Base-by-base conservation (phyloP, 2,888 invertebrate genomes). In the Eupelmus urozonus region DNA sequence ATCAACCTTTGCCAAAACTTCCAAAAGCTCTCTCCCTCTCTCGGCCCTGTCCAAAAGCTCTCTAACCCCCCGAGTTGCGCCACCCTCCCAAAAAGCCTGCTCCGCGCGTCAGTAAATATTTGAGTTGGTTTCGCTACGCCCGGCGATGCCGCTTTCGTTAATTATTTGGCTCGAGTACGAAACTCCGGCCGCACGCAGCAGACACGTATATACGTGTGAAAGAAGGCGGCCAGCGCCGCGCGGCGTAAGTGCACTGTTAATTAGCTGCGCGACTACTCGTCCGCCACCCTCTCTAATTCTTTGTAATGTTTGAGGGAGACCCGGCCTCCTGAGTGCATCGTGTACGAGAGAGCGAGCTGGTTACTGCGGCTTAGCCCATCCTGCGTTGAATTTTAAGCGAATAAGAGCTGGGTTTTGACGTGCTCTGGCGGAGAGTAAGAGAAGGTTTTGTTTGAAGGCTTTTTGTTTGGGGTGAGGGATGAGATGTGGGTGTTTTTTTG, bases 41-140 rank as follows among this genome's bases (percentile, higher is more conserved):
- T 34, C 34, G 9, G 9, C 45, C 2, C 45, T 45, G 13, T 16
- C 45, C 16, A 45, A 45, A 45, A 45, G 13, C 16, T 13, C 45
- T 45, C 2, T 13, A 45, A 45, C 7, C 45, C 2, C n/a, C 9
- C 2, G 16, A 2, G 16, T 7, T 16, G 13, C 5, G 18, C 16
- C 9, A 16, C 13, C 13, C 16, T 49, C 16, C 11, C 55, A 27
- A 34, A 60, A 60, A 60, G 27, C 16, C 2, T 20, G 59, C n/a
- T n/a, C n/a, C 34, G 9, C 11, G 82, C 73, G 80, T 75, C 76
- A 82, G 77, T 85, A 83, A 86, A 86, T 84, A 84, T 85, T 87
- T 85, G 76, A 84, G 83, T 82, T 80, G 62, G 63, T 83, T 53
- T 34, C 3, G n/a, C 53, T 51, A 20, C n/a, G n/a, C n/a, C n/a